Conservation (phyloP, 2,888 invertebrate genomes). For the Uloborus plumipes region DNA sequence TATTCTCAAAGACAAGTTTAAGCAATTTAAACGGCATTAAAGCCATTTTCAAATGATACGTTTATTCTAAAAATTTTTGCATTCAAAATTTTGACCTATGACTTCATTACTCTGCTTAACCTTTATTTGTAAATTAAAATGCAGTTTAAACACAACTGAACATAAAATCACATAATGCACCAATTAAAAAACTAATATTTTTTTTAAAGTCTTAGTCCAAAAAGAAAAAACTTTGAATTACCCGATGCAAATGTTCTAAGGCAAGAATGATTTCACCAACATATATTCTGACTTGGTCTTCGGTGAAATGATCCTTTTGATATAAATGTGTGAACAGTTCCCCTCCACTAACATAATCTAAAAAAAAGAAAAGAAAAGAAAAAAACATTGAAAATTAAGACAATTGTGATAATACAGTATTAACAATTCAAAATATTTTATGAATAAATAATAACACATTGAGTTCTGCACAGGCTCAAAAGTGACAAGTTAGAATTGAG, state of each 20-base stretch:
- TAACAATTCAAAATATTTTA: background rate
- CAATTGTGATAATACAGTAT: background rate
- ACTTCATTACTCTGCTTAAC: too few species aligned
- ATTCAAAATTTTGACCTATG: too few species aligned
- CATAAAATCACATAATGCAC: too few species aligned
- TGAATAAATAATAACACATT: too few species aligned
- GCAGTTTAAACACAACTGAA: too few species aligned
- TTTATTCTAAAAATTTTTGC: too few species aligned
- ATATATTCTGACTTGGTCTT: slow-evolving; percentile 91
- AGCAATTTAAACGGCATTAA: too few species aligned
- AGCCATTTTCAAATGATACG: too few species aligned
- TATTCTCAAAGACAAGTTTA: too few species aligned
- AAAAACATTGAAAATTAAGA: background rate
- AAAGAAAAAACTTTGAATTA: slow-evolving; percentile 71
- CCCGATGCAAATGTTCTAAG: slow-evolving; percentile 93
- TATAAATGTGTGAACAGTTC: slow-evolving; percentile 97
- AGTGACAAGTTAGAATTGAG: too few species aligned
- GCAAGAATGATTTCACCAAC: slow-evolving; percentile 97
- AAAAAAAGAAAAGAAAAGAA: background rate
- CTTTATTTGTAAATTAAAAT: too few species aligned
- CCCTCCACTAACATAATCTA: slow-evolving; percentile 97
- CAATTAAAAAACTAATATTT: background rate
- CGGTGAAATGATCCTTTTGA: slow-evolving; percentile 91
- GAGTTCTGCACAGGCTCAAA: too few species aligned
- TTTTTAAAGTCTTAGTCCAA: background rate